phyloP scores from a whole-genome alignment of 2,888 invertebrate species.

The Lasiommata megera region DNA sequence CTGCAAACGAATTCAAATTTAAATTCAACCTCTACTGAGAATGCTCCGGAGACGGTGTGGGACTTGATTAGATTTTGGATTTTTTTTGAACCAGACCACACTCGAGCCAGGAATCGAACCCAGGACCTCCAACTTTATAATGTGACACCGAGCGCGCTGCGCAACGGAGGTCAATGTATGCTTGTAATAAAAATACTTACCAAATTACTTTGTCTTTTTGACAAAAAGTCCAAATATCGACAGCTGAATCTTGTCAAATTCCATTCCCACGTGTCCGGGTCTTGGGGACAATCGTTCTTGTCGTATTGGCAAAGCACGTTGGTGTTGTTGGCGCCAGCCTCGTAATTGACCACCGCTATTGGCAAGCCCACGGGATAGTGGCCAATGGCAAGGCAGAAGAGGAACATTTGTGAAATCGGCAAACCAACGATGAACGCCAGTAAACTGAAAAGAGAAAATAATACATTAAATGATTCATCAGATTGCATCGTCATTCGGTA shows the following conservation, averaged over 20 bases:
- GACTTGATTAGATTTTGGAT: too few relatives aligned
- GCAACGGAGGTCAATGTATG: too few relatives aligned
- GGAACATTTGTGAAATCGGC: slow-evolving; percentile 91
- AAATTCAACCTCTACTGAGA: too few relatives aligned
- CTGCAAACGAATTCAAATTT: too few relatives aligned
- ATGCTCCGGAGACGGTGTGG: too few relatives aligned
- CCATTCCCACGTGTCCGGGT: slow-evolving; percentile 62
- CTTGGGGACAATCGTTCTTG: slow-evolving; percentile 76
- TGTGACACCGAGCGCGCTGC: too few relatives aligned
- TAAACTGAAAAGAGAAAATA: slow-evolving; percentile 76
- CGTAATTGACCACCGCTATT: slow-evolving; percentile 91
- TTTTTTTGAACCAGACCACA: too few relatives aligned
- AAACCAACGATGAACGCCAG: slow-evolving; percentile 92
- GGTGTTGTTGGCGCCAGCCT: slow-evolving; percentile 78
- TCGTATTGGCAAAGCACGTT: slow-evolving; percentile 70
- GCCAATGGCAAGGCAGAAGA: slow-evolving; percentile 95
- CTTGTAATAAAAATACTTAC: slow-evolving; percentile 70
- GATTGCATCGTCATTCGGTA: too few relatives aligned
- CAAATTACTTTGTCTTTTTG: slow-evolving; percentile 84
- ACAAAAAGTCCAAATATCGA: slow-evolving; percentile 86
- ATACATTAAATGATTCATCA: too few relatives aligned
- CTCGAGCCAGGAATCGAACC: too few relatives aligned
- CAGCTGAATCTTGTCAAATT: slow-evolving; percentile 87
- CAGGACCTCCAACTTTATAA: too few relatives aligned
- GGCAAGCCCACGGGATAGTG: slow-evolving; percentile 89